A percentile compares a stretch with the other conserved stretches of the same genome.
These are phyloP conservation scores for Macroteleia sp. DNA, from an alignment of 2,888 invertebrate species.

Conservation along the genomic window DNA sequence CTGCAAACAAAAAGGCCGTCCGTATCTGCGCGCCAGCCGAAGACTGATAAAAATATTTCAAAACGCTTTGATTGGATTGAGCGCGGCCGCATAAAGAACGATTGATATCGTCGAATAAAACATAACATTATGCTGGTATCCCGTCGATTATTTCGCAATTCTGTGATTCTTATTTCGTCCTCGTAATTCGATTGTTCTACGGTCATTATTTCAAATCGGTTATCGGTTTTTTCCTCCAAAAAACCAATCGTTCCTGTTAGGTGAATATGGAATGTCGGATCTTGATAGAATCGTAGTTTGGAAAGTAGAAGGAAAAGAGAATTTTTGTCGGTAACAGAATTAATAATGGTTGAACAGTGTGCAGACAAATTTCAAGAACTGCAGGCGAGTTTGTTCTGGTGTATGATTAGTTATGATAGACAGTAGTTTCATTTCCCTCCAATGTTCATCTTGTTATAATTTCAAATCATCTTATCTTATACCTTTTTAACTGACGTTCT, in stretches of 20 bases:
- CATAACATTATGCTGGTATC: slow-evolving; percentile 50
- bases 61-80: slow-evolving; percentile 49
- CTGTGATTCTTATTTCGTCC: slow-evolving; percentile 1
- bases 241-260: not conserved
- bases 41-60: slow-evolving; percentile 62
- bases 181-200: not conserved
- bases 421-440: too few relatives aligned
- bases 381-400: too few relatives aligned
- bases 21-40: slow-evolving; percentile 44
- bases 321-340: too few relatives aligned
- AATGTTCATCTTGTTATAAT: too few relatives aligned
- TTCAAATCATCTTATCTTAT: too few relatives aligned
- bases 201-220: not conserved
- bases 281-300: too few relatives aligned
- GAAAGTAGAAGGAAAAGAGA: too few relatives aligned
- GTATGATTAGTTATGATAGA: too few relatives aligned
- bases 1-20: slow-evolving; percentile 49
- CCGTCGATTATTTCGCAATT: slow-evolving; percentile 15
- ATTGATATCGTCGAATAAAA: slow-evolving; percentile 28
- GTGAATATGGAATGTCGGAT: too few relatives aligned
- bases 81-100: slow-evolving; percentile 39
- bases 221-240: not conserved
- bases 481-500: too few relatives aligned
- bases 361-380: too few relatives aligned
- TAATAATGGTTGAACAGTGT: too few relatives aligned